These are phyloP conservation scores for Bryconaethiops microstoma DNA, from an alignment of 2,797 vertebrate species.

Conservation along the genomic window DNA sequence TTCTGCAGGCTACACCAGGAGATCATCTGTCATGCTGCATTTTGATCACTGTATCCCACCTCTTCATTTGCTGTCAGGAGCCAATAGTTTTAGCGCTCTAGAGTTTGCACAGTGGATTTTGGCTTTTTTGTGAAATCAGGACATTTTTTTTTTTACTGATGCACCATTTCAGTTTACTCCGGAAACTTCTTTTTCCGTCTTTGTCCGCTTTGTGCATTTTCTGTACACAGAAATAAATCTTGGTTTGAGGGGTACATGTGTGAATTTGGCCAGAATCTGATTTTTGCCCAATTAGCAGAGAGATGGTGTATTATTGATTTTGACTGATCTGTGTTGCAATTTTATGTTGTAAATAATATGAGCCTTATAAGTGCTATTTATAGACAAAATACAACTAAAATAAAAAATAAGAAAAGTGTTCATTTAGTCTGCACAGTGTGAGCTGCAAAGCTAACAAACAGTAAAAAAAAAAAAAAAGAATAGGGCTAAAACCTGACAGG, in stretches of 20 bases:
- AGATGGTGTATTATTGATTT: no score
- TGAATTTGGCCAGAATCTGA: no score
- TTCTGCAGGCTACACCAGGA: conserved; percentile 13
- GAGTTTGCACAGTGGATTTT: neutral
- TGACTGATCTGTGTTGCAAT: no score
- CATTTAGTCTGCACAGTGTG: no score
- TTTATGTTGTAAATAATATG: no score
- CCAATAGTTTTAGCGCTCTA: neutral
- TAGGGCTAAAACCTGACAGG: no score
- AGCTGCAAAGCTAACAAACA: no score
- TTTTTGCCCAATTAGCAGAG: no score
- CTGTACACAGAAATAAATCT: neutral
- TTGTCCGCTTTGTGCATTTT: neutral
- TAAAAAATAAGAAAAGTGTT: no score
- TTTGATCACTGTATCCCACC: conserved; percentile 46
- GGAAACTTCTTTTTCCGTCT: neutral
- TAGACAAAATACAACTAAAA: no score
- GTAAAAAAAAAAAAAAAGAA: no score
- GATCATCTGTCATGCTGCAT: conserved; percentile 54
- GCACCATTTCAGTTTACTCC: neutral
- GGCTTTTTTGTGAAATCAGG: neutral
- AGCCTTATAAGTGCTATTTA: no score
- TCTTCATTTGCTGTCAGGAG: conserved; percentile 43
- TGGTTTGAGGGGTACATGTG: neutral
- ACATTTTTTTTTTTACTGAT: neutral